phyloP scores from a whole-genome alignment of 2,113 vertebrate genomes.

The Carassius carassius region DNA sequence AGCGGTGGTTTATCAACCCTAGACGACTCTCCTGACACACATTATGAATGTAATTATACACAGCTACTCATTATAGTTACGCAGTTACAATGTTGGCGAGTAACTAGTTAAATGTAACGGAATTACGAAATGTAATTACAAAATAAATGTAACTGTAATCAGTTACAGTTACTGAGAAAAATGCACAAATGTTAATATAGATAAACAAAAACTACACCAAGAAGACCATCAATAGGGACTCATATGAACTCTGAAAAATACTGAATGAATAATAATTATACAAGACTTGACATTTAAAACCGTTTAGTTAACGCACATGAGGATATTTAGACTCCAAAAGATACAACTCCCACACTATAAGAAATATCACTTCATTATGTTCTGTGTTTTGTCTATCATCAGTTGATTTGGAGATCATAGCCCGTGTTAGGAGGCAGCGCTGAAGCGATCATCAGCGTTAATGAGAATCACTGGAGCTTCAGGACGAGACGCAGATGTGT shows the following conservation, averaged over 20 bases:
- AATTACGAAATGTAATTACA: too few relatives aligned
- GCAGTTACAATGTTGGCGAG: too few relatives aligned
- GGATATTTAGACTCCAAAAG: background rate
- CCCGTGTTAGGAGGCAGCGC: background rate
- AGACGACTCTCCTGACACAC: background rate
- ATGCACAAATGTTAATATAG: background rate
- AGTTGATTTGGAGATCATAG: background rate
- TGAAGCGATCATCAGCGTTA: background rate
- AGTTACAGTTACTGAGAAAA: background rate
- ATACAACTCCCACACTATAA: background rate
- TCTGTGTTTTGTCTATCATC: background rate
- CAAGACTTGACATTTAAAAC: background rate
- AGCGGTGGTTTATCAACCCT: background rate
- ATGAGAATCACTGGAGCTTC: background rate
- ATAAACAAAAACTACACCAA: background rate
- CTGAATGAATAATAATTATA: background rate
- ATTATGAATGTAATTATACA: too few relatives aligned
- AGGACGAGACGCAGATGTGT: background rate
- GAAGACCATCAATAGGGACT: background rate
- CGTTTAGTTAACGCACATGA: background rate
- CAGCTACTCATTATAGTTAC: too few relatives aligned
- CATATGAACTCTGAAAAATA: background rate
- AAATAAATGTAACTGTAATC: too few relatives aligned
- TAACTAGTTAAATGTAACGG: too few relatives aligned
- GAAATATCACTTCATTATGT: background rate